phyloP scores from a whole-genome alignment of 2,797 vertebrate genomes.

The Numenius phaeopus region DNA sequence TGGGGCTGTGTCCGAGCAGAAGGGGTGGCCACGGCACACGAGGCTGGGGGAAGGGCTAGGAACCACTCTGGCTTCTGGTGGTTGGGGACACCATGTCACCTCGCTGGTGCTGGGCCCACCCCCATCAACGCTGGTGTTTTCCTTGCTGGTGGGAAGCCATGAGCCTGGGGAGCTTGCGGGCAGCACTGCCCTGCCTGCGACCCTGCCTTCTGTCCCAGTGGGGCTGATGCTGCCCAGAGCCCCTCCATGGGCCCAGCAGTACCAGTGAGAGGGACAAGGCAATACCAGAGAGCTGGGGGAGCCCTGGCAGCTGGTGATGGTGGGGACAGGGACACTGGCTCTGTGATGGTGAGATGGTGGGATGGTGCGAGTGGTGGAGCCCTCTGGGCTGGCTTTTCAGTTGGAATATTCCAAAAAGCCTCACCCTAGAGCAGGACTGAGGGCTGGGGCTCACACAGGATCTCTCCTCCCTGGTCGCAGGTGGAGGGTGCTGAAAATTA shows the following conservation, averaged over 20 bases:
- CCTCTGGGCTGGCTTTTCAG: background rate
- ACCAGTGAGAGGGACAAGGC: background rate
- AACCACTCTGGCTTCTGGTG: background rate
- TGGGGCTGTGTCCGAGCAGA: accelerated
- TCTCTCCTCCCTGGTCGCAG: background rate
- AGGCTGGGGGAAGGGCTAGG: background rate
- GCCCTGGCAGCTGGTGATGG: background rate
- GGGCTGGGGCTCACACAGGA: background rate
- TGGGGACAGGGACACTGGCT: background rate
- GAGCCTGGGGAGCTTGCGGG: background rate
- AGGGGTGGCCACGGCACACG: background rate
- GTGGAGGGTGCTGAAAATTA: background rate
- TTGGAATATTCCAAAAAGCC: background rate
- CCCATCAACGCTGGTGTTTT: background rate
- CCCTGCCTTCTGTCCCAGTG: background rate
- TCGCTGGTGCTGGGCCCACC: background rate
- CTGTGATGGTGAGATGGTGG: background rate
- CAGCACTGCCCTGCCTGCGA: background rate
- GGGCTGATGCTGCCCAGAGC: background rate
- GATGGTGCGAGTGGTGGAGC: too few species aligned
- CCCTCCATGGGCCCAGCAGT: background rate
- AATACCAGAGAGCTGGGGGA: background rate
- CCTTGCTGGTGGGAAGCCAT: background rate
- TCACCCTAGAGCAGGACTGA: background rate
- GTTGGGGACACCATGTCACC: background rate